Base-by-base conservation (phyloP, 1,140 invertebrate species). In the Zophobas morio region DNA sequence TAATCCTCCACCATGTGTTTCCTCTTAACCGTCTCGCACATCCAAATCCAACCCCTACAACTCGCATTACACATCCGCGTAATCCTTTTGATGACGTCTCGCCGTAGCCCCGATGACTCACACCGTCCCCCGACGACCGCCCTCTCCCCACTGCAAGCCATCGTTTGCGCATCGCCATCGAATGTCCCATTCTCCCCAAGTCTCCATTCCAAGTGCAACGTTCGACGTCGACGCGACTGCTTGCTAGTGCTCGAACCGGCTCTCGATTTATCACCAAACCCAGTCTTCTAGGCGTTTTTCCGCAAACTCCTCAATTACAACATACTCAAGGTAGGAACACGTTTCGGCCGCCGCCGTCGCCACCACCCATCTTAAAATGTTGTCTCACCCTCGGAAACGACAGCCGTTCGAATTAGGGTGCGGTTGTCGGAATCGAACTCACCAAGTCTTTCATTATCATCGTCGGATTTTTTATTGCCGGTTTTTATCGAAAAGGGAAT, bases 131-230 rank as follows among this genome's bases (percentile, higher is more conserved):
- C 36, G 20, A n/a, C 49, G 54, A 32, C 2, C 32, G 42, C 54
- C 20, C 71, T 33, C 42, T 49, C 71, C 51, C 71, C 71, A 73
- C 71, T 73, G 71, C 54, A 54, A 73, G 4, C n/a, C 35, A 53
- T 56, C 47, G 71, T 73, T 54, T 73, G 71, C 71, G 49, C 71
- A 73, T 73, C 71, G 47, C 34, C 70, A 53, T 53, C 70, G 51
- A 63, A 8, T 70, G 35, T 70, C 2, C 63, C 37, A 60, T 6
- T 60, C 56, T 2, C 34, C 20, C 20, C 63, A 42, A 40, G 35
- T 33, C 32, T 42, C 51, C 71, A 73, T 73, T 73, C 71, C 40
- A 73, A 73, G 71, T 73, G 71, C 39, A 54, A 34, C 39, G 8
- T 54, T 73, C 71, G 49, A 54, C 51, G 20, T 56, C 40, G 51